These are phyloP conservation scores for Conops quadrifasciatus DNA, from an alignment of 2,888 invertebrate genomes.

Conservation along the genomic window DNA sequence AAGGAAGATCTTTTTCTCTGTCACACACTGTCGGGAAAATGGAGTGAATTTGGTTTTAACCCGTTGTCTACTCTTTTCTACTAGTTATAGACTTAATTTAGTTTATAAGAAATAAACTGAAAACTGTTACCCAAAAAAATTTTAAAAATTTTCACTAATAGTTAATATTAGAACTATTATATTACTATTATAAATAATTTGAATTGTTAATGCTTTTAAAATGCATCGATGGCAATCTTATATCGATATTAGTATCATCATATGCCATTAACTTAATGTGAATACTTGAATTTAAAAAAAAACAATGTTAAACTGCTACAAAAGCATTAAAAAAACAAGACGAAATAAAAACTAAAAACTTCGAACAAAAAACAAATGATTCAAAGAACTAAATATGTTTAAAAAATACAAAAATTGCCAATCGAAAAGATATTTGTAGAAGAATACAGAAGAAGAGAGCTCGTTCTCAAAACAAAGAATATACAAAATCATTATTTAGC, in stretches of 20 bases:
- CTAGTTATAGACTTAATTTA: not conserved
- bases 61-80: not conserved
- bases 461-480: no score
- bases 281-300: slow-evolving; percentile 1
- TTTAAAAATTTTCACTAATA: not conserved
- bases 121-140: no score
- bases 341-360: not conserved
- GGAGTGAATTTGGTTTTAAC: no score
- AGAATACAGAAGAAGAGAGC: not conserved
- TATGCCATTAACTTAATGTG: not conserved
- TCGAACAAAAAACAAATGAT: not conserved
- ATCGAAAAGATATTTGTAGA: not conserved
- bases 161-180: not conserved
- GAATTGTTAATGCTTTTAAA: not conserved
- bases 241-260: not conserved
- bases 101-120: not conserved
- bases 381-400: not conserved
- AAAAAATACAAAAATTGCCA: not conserved
- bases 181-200: not conserved
- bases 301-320: not conserved
- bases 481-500: no score
- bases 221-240: not conserved
- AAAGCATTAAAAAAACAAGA: not conserved
- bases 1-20: no score
- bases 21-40: no score